Conservation (phyloP, 2,888 invertebrate genomes). For the Brenthis daphne region DNA sequence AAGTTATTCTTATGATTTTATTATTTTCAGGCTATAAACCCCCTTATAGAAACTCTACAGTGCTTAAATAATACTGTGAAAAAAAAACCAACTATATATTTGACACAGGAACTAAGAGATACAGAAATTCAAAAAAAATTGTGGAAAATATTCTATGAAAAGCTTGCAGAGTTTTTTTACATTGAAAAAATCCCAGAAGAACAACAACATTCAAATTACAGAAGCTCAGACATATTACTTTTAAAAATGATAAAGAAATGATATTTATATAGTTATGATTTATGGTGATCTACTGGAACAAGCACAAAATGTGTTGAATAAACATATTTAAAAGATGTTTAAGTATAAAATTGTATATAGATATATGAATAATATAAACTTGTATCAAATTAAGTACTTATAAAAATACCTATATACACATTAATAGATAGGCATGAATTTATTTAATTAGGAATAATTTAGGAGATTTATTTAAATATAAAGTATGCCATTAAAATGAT, state of each 20-base stretch:
- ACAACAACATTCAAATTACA: slow-evolving; percentile 83
- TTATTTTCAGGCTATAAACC: slow-evolving; percentile 79
- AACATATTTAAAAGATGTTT: background rate
- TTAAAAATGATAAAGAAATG: slow-evolving; percentile 70
- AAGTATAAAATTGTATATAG: too few species aligned
- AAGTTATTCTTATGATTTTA: background rate
- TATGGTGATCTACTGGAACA: slow-evolving; percentile 35
- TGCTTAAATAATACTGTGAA: slow-evolving; percentile 64
- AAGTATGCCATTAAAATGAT: too few species aligned
- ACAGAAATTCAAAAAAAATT: slow-evolving; percentile 76
- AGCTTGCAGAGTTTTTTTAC: slow-evolving; percentile 56
- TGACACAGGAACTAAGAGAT: slow-evolving; percentile 87
- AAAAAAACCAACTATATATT: slow-evolving; percentile 79
- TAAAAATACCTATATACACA: too few species aligned
- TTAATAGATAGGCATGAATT: too few species aligned
- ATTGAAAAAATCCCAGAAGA: slow-evolving; percentile 79
- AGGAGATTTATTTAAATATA: too few species aligned
- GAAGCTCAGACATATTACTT: slow-evolving; percentile 84
- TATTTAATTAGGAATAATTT: too few species aligned
- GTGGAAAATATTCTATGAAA: slow-evolving; percentile 68
- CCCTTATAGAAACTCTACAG: slow-evolving; percentile 83
- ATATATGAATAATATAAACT: too few species aligned
- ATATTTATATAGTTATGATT: slow-evolving; percentile 48
- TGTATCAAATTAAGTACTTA: too few species aligned
- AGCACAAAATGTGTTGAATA: slow-evolving; percentile 25